Percentiles rank a stretch among this genome's conserved stretches.
Evolutionary conservation across 1,140 invertebrate species (phyloP).

Genomic region (Drosophila littoralis): DNA sequence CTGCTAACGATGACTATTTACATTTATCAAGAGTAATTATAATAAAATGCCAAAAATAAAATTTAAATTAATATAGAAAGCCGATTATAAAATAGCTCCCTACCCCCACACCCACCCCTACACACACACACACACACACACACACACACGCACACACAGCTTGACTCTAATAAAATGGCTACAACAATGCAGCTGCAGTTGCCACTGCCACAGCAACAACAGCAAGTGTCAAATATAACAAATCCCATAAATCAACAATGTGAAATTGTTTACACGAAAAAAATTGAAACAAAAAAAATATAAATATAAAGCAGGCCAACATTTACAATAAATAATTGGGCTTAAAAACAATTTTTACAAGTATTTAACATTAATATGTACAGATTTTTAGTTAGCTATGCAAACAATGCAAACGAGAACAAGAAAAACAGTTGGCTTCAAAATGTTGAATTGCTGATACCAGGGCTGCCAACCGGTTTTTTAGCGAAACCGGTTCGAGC

Average conservation of each 20-base stretch:
- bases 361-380: slow-evolving; percentile 26
- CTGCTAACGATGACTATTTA: slow-evolving; percentile 75
- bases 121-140: slow-evolving; percentile 19
- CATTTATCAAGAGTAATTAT: slow-evolving; percentile 84
- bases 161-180: slow-evolving; percentile 34
- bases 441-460: neutral
- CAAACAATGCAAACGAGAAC: neutral
- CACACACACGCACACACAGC: slow-evolving; percentile 13
- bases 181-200: slow-evolving; percentile 11
- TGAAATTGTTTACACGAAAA: slow-evolving; percentile 46
- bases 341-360: slow-evolving; percentile 53
- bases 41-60: slow-evolving; percentile 83
- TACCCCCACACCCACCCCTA: neutral
- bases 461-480: neutral
- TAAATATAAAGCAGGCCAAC: slow-evolving; percentile 29
- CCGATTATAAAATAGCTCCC: slow-evolving; percentile 74
- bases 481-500: too few relatives aligned
- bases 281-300: slow-evolving; percentile 30
- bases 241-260: slow-evolving; percentile 83
- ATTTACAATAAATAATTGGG: slow-evolving; percentile 51
- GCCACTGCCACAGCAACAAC: slow-evolving; percentile 19
- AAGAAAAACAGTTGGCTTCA: neutral
- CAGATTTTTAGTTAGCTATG: slow-evolving; percentile 12
- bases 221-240: slow-evolving; percentile 76
- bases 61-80: slow-evolving; percentile 84